phyloP scores from a whole-genome alignment of 2,888 invertebrate species.

The Calliopum simillimum region DNA sequence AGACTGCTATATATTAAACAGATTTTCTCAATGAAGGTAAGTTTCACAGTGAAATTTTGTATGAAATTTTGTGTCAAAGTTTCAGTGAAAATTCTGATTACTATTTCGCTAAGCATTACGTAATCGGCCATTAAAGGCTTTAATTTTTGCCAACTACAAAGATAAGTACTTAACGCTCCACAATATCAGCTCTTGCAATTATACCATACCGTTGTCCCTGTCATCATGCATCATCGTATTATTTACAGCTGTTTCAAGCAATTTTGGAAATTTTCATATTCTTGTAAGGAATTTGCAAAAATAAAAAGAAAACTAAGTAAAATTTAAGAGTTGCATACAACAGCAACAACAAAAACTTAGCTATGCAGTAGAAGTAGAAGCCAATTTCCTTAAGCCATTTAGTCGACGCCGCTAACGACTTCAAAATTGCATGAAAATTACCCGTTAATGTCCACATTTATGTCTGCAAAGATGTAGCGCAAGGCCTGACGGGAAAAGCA shows the following conservation, averaged over 20 bases:
- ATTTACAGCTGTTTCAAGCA: constrained; percentile 31
- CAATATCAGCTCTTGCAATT: constrained; percentile 17
- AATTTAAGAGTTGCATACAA: no score
- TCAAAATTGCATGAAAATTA: constrained; percentile 66
- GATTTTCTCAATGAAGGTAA: no score
- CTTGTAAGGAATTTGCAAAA: not conserved
- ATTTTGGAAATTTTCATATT: constrained; percentile 22
- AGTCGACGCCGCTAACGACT: constrained; percentile 59
- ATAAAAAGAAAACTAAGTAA: not conserved
- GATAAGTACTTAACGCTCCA: not conserved
- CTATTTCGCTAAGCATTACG: no score
- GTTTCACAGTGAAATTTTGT: no score
- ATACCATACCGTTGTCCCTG: constrained; percentile 7
- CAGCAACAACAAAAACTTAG: not conserved
- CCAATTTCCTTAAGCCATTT: constrained; percentile 24
- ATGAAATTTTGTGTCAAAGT: no score
- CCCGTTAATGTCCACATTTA: constrained; percentile 63
- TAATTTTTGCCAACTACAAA: no score
- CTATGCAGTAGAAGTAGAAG: not conserved
- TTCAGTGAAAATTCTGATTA: no score
- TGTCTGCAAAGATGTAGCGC: constrained; percentile 36
- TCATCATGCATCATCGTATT: constrained; percentile 26
- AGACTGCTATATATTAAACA: no score
- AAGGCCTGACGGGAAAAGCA: not conserved
- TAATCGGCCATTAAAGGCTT: no score